Evolutionary conservation across 1,140 invertebrate species (phyloP).

Genomic region (Dinoponera quadriceps): DNA sequence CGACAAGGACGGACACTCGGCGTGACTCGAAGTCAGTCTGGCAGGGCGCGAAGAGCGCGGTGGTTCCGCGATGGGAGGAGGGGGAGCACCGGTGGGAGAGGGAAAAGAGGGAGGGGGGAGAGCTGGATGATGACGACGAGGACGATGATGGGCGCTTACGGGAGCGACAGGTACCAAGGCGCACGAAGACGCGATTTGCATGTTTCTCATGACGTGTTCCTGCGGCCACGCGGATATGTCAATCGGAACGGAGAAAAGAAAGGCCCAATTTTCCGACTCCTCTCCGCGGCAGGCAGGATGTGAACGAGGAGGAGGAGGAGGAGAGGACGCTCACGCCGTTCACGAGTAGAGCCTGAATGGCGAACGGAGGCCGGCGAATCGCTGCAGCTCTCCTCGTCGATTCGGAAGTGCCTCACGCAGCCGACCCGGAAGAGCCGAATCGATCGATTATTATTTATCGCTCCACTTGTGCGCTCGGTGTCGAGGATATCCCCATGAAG

Average conservation of each 20-base stretch:
- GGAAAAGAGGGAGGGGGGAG: background rate
- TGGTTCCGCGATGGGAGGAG: background rate
- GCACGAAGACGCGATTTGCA: slow-evolving; percentile 65
- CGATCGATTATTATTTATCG: too few relatives aligned
- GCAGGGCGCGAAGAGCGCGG: background rate
- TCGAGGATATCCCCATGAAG: too few relatives aligned
- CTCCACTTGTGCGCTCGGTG: too few relatives aligned
- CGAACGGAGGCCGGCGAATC: too few relatives aligned
- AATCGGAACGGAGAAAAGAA: slow-evolving; percentile 61
- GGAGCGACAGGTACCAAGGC: slow-evolving; percentile 42
- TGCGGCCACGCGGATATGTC: slow-evolving; percentile 75
- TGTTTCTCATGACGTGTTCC: slow-evolving; percentile 77
- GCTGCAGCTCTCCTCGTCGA: background rate
- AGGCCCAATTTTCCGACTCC: slow-evolving; percentile 32
- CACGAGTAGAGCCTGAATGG: background rate
- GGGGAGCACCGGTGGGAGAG: background rate
- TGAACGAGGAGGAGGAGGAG: slow-evolving; percentile 1
- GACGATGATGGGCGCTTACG: background rate
- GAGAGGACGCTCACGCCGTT: slow-evolving; percentile 6
- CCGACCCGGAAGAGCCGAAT: too few relatives aligned
- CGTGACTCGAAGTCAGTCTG: background rate
- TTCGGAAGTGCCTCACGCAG: slow-evolving; percentile 10
- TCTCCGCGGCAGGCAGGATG: slow-evolving; percentile 27
- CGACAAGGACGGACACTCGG: slow-evolving; percentile 81
- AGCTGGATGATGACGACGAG: slow-evolving; percentile 8